A percentile compares a stretch with the other conserved stretches of the same genome.
Evolutionary conservation across 2,113 vertebrate genomes (phyloP).

Genomic region (Eonycteris spelaea): DNA sequence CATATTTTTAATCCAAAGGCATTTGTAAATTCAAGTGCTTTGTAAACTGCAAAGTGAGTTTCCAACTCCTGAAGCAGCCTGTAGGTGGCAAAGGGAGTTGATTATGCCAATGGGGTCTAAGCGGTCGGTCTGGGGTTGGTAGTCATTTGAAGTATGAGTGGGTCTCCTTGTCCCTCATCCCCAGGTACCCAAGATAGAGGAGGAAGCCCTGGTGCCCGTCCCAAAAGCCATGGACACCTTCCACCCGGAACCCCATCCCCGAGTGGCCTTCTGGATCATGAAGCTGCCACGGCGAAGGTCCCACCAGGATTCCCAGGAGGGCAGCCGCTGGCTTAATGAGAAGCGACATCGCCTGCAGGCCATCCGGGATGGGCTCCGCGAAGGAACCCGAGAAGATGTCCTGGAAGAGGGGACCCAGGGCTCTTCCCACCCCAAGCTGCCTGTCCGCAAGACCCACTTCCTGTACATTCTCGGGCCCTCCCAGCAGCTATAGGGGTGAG

Average conservation of each 20-base stretch:
- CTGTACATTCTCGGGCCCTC: slow-evolving; percentile 65
- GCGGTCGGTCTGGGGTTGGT: neutral
- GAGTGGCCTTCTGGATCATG: slow-evolving; percentile 70
- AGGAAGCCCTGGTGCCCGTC: neutral
- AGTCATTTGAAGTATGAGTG: neutral
- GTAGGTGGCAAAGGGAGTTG: neutral
- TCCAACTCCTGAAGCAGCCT: neutral
- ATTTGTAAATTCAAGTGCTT: neutral
- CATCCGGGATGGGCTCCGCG: slow-evolving; percentile 69
- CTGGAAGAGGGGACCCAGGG: neutral
- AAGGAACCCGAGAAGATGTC: neutral
- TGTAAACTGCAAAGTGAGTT: neutral
- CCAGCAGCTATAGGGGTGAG: slow-evolving; percentile 34
- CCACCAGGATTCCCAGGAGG: neutral
- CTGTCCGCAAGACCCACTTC: slow-evolving; percentile 50
- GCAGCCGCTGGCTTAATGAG: slow-evolving; percentile 37
- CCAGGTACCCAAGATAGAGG: slow-evolving; percentile 49
- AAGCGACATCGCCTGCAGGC: slow-evolving; percentile 73
- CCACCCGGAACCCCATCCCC: neutral
- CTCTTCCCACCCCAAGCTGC: neutral
- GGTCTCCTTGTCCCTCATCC: neutral
- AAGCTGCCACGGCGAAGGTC: slow-evolving; percentile 52
- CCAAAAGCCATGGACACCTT: neutral
- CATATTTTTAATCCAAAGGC: neutral
- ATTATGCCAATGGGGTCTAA: neutral